Conservation (phyloP, 2,113 vertebrate genomes). For the Menidia beryllina region DNA sequence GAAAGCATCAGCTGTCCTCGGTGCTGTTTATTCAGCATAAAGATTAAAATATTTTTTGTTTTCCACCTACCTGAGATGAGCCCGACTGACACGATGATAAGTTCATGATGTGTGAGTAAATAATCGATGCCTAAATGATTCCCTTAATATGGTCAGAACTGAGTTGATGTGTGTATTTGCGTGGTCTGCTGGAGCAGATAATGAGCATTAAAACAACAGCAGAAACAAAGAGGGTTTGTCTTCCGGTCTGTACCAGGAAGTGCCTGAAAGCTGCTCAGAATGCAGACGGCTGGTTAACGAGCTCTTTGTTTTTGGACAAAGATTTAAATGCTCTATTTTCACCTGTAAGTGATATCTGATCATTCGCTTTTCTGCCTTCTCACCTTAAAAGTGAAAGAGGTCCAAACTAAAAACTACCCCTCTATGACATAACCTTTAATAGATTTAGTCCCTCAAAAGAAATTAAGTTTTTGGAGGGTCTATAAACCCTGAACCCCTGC, state of each 20-base stretch:
- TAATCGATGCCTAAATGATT: not conserved
- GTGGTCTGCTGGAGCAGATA: not conserved
- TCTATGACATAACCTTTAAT: too few species aligned
- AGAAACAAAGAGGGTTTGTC: slow-evolving; percentile 2
- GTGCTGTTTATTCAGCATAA: not conserved
- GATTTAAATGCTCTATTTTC: not conserved
- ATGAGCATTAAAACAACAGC: not conserved
- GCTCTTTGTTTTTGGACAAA: too few species aligned
- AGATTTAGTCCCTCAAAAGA: too few species aligned
- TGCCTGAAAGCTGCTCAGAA: not conserved
- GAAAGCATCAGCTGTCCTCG: not conserved
- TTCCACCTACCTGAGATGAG: not conserved
- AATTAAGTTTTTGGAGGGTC: too few species aligned
- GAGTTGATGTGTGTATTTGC: not conserved
- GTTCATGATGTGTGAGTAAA: not conserved
- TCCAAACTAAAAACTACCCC: too few species aligned
- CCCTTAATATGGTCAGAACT: not conserved
- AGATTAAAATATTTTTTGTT: not conserved
- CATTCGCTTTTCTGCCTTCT: too few species aligned
- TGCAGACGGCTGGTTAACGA: too few species aligned
- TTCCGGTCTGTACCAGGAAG: not conserved
- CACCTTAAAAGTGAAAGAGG: too few species aligned
- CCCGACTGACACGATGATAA: not conserved
- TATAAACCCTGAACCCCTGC: too few species aligned
- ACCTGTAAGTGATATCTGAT: too few species aligned